phyloP scores from a whole-genome alignment of 2,113 vertebrate species.

The Nicator chloris region DNA sequence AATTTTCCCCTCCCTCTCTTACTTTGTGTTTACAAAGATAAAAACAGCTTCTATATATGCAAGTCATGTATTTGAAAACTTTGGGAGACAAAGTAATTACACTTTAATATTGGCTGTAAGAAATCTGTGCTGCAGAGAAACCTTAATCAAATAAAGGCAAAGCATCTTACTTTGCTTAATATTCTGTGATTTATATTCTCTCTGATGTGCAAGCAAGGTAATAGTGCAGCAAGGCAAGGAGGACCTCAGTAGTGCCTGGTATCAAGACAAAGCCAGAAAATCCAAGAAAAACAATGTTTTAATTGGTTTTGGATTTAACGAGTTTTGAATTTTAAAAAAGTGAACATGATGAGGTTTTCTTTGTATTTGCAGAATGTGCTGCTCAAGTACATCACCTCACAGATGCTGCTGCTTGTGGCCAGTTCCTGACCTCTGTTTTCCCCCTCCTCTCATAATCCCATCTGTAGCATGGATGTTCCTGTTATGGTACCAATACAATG shows the following conservation, averaged over 20 bases:
- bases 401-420: background rate
- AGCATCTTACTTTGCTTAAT: background rate
- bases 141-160: background rate
- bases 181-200: background rate
- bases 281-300: background rate
- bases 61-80: background rate
- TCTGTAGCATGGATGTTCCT: background rate
- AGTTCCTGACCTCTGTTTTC: background rate
- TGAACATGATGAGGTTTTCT: background rate
- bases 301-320: background rate
- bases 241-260: background rate
- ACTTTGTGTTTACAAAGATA: background rate
- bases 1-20: background rate
- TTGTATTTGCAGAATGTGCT: background rate
- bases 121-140: background rate
- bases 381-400: background rate
- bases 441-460: background rate
- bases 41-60: background rate
- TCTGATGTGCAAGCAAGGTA: background rate
- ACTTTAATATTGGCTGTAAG: background rate
- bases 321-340: background rate
- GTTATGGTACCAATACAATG: rapidly evolving
- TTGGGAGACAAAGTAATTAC: background rate
- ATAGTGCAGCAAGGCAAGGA: background rate
- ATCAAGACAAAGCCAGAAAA: background rate